phyloP scores from a whole-genome alignment of 1,140 invertebrate genomes.

The Lithobius niger region DNA sequence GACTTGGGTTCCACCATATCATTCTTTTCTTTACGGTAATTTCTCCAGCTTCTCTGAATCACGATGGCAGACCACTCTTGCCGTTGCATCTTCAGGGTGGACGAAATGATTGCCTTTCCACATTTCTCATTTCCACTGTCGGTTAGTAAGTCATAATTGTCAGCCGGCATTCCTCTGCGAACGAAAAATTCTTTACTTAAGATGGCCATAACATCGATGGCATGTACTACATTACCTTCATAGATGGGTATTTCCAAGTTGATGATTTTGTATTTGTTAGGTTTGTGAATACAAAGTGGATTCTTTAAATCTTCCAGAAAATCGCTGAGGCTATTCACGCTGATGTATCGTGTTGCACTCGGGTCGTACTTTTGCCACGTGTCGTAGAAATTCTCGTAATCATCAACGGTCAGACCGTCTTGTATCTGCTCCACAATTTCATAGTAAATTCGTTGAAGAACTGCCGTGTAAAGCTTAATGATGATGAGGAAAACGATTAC shows the following conservation, averaged over 20 bases:
- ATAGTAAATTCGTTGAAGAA: constrained; percentile 97
- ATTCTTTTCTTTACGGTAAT: constrained; percentile 37
- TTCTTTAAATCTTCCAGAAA: constrained; percentile 89
- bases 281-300: constrained; percentile 89
- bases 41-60: constrained; percentile 86
- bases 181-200: constrained; percentile 84
- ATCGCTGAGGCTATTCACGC: constrained; percentile 80
- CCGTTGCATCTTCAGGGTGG: constrained; percentile 84
- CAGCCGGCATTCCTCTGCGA: constrained; percentile 57
- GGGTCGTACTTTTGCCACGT: constrained; percentile 98
- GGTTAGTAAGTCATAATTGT: too few relatives aligned
- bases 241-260: constrained; percentile 97
- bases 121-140: constrained; percentile 69
- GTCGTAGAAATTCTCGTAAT: constrained; percentile 99
- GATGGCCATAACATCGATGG: constrained; percentile 93
- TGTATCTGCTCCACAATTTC: constrained; percentile 96
- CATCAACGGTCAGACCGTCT: constrained; percentile 92
- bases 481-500: constrained; percentile 97
- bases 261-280: constrained; percentile 97
- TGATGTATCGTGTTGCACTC: constrained; percentile 91
- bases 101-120: constrained; percentile 46
- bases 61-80: constrained; percentile 89
- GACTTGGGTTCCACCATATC: too few relatives aligned
- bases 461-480: constrained; percentile 99
- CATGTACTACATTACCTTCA: constrained; percentile 90